Evolutionary conservation across 2,797 vertebrate genomes (phyloP), one percentile per base, ranked within the genome.

Genomic region (Bovichtus variegatus): DNA sequence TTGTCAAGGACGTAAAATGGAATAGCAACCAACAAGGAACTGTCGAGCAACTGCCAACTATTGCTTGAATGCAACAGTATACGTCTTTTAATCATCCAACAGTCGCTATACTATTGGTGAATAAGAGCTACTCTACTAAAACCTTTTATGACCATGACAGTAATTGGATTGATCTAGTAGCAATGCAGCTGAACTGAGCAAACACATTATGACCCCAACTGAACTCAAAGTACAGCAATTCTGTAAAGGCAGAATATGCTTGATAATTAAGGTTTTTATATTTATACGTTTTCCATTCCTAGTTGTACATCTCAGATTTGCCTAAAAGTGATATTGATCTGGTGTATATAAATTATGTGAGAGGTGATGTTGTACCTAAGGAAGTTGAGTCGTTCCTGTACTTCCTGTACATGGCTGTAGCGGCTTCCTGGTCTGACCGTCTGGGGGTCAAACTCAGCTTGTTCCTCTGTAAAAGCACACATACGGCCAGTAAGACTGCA

Each of bases 351-450:
- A 40, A 8, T n/a, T n/a, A n/a, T 43, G 10, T 9, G n/a, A 65
- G 6, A 70, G 1, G 11, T 49, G 18, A 69, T 59, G 19, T 57
- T 49, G 78, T 94, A 98, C 98, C 98, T 96, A 89, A 99, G 92
- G 91, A 99, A 99, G 94, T 99, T 99, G 25, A 99, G 97, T 51
- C 98, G 94, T 86, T 99, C 98, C 89, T 99, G 98, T 36, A 99
- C 98, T 94, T 99, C 98, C 93, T 99, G 98, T 62, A 99, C 97
- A 34, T 99, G 98, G 88, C 98, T 99, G 66, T 99, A 99, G 88
- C 98, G 97, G 89, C 98, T 99, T 77, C 98, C 98, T 43, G 97
- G 96, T 85, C 98, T 96, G 80, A 99, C 98, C 36, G 98, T 99
- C 89, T 99, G 98, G 61, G 98, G 98, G 95, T 99, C 98, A 90